Percentiles rank a stretch among this genome's conserved stretches.
These are phyloP conservation scores for Neomorphus geoffroyi DNA, from an alignment of 2,797 vertebrate genomes.

Conservation along the genomic window DNA sequence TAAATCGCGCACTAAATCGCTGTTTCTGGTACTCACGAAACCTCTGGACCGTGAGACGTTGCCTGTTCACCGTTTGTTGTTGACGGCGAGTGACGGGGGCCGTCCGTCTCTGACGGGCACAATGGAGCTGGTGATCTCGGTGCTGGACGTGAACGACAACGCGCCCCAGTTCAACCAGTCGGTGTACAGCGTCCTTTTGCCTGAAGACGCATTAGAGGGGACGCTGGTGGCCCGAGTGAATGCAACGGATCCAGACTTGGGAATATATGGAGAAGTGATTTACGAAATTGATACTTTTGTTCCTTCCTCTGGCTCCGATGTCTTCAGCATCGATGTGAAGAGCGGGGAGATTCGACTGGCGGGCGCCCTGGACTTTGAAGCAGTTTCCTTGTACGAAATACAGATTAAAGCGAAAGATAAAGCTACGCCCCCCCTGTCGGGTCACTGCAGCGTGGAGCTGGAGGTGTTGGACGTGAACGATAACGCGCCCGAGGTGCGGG, in stretches of 20 bases:
- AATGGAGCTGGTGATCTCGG: conserved; percentile 71
- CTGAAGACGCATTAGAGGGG: no score
- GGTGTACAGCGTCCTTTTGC: no score
- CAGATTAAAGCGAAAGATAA: neutral
- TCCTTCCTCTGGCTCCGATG: neutral
- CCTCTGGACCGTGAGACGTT: conserved; percentile 71
- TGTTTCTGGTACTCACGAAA: neutral
- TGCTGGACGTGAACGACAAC: conserved; percentile 84
- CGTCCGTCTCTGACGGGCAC: conserved; percentile 78
- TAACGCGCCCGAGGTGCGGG: conserved; percentile 77
- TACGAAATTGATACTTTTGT: neutral
- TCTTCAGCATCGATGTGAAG: neutral
- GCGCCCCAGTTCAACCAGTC: conserved; percentile 75
- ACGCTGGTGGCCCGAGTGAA: conserved; percentile 73
- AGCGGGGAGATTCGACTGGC: conserved; percentile 68
- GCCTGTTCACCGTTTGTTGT: conserved; percentile 58
- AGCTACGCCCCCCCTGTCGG: no score
- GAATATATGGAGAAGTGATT: neutral
- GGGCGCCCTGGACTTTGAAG: conserved; percentile 71
- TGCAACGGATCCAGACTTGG: conserved; percentile 79
- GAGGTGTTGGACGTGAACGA: no score
- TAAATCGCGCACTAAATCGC: no score
- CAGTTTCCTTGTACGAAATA: neutral
- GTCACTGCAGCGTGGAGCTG: no score
- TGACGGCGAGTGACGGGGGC: conserved; percentile 80